Evolutionary conservation across 2,888 invertebrate genomes (phyloP), one percentile per base, ranked within the genome.

Genomic region (Tipula confusa): DNA sequence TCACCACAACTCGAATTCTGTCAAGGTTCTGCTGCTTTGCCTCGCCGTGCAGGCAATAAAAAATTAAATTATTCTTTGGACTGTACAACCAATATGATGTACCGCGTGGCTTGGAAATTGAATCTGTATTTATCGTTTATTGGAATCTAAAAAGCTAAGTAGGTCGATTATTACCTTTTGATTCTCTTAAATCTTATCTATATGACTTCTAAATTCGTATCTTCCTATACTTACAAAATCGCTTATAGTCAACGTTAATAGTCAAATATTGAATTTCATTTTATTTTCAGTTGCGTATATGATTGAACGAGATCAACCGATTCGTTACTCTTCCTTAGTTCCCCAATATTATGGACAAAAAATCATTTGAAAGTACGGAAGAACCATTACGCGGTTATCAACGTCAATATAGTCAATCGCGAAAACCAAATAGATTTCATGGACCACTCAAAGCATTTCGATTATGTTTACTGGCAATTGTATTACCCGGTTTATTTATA

Each of bases 401-500:
- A 82, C 29, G 82, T 2, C 33, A 82, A 33, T 82, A 15, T 33
- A 33, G 7, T 13, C 18, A 31, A 18, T 33, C 82, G 7, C 31
- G 83, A n/a, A 82, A 82, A 79, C n/a, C 11, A 1, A 38, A 28
- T 36, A 28, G 29, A 7, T 83, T 84, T 7, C 84, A 84, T 83
- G 93, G 92, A 0, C 94, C 94, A 0, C 87, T 93, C 82, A 90
- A 92, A 84, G 90, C 94, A 4, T 88, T 93, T 84, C 90, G 93
- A 29, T 90, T 95, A 82, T 91, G 94, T 84, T 86, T 92, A 0
- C 88, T 95, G 79, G 92, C 94, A 82, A 92, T 94, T 5, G 86
- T 93, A 5, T 87, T 94, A n/a, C 95, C 95, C 0, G 91, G 92
- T n/a, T 83, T 92, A 33, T 91, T 95, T 84, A 91, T 95, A 84